Conservation (phyloP, 2,113 vertebrate species). For the Thalassoma bifasciatum region DNA sequence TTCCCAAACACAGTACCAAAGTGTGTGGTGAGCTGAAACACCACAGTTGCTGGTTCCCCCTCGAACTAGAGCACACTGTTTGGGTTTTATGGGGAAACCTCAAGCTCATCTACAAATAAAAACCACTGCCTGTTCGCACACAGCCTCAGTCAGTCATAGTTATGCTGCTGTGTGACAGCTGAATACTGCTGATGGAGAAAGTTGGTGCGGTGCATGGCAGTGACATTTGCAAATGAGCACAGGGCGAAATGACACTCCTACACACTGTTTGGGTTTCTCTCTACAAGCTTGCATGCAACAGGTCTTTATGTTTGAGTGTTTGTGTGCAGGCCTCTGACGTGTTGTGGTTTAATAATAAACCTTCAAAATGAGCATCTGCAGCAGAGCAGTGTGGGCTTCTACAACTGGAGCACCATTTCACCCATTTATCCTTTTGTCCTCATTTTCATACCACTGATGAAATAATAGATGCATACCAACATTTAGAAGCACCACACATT, state of each 20-base stretch:
- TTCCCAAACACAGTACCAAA: neutral
- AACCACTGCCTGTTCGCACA: neutral
- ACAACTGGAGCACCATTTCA: constrained; percentile 5
- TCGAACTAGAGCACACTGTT: constrained; percentile 1
- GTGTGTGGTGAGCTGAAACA: neutral
- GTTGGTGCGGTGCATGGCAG: neutral
- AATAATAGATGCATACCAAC: neutral
- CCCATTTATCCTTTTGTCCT: neutral
- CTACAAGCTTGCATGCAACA: constrained; percentile 3
- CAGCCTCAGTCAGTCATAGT: neutral
- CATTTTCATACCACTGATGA: neutral
- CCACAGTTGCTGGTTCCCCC: constrained; percentile 45
- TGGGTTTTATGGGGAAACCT: constrained; percentile 23
- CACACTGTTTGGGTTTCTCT: constrained; percentile 4
- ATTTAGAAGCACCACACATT: neutral
- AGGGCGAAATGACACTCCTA: constrained; percentile 2
- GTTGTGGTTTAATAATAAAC: constrained; percentile 52
- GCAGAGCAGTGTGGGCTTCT: constrained; percentile 38
- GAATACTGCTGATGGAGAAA: neutral
- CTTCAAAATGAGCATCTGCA: constrained; percentile 51
- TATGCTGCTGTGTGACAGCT: neutral
- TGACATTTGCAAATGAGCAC: neutral
- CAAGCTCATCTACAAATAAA: neutral
- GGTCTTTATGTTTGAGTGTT: neutral
- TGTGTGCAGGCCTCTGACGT: constrained; percentile 31